Conservation (phyloP, 2,797 vertebrate species). For the Percopsis omiscomaycus region DNA sequence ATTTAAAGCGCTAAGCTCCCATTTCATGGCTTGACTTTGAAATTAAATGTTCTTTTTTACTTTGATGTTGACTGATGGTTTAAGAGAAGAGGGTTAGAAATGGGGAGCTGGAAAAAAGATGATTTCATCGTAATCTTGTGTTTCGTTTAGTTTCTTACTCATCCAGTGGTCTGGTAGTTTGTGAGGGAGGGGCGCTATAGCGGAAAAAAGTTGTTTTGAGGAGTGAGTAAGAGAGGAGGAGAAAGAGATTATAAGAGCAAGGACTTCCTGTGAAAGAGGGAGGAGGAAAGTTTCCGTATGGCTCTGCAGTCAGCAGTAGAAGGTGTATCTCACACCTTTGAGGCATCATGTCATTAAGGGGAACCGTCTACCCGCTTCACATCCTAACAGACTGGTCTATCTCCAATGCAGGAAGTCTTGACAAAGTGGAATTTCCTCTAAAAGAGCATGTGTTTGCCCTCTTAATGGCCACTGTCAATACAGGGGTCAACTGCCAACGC, state of each 20-base stretch:
- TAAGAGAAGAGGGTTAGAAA: slow-evolving; percentile 16
- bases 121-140: slow-evolving; percentile 22
- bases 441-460: slow-evolving; percentile 30
- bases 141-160: background rate
- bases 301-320: background rate
- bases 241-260: background rate
- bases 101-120: background rate
- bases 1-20: slow-evolving; percentile 4
- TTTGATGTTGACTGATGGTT: slow-evolving; percentile 19
- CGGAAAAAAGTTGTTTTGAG: background rate
- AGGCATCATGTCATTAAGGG: slow-evolving; percentile 10
- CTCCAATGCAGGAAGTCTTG: slow-evolving; percentile 55
- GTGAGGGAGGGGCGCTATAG: background rate
- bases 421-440: slow-evolving; percentile 61
- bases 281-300: slow-evolving; percentile 5
- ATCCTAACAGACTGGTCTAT: slow-evolving; percentile 9
- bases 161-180: background rate
- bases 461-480: slow-evolving; percentile 14
- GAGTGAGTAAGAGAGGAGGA: slow-evolving; percentile 5
- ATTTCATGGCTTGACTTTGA: too few relatives aligned
- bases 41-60: too few relatives aligned
- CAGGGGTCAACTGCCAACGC: slow-evolving; percentile 1
- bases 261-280: background rate
- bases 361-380: background rate
- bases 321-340: slow-evolving; percentile 21